Conservation (phyloP, 2,113 vertebrate genomes). For the Ceyx melanurus region DNA sequence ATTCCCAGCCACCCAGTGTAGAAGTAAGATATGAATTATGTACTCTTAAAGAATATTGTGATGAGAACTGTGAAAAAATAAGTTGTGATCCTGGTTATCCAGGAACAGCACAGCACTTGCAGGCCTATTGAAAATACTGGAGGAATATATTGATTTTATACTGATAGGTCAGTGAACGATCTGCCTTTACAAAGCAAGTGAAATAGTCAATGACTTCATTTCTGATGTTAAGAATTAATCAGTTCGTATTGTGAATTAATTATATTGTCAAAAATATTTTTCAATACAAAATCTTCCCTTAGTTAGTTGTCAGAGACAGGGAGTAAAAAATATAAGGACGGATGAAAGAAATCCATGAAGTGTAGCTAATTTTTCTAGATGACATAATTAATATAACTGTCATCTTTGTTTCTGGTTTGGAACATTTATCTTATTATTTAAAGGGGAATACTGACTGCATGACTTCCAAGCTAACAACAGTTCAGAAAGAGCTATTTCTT, state of each 20-base stretch:
- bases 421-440: background rate
- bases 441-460: background rate
- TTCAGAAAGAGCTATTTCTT: background rate
- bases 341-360: background rate
- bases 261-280: background rate
- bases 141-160: background rate
- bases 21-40: background rate
- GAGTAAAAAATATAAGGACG: background rate
- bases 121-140: background rate
- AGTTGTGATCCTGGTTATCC: background rate
- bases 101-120: background rate
- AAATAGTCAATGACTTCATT: background rate
- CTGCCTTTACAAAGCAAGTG: background rate
- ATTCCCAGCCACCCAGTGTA: background rate
- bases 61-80: background rate
- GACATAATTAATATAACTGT: background rate
- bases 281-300: background rate
- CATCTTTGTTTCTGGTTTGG: background rate
- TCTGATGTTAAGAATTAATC: background rate
- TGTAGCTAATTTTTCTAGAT: background rate
- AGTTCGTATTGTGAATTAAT: background rate
- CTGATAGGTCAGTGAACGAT: background rate
- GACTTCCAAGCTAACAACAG: background rate
- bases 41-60: background rate
- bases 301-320: background rate